These are phyloP conservation scores for Capromys pilorides DNA, from an alignment of 2,797 vertebrate species.

Conservation along the genomic window DNA sequence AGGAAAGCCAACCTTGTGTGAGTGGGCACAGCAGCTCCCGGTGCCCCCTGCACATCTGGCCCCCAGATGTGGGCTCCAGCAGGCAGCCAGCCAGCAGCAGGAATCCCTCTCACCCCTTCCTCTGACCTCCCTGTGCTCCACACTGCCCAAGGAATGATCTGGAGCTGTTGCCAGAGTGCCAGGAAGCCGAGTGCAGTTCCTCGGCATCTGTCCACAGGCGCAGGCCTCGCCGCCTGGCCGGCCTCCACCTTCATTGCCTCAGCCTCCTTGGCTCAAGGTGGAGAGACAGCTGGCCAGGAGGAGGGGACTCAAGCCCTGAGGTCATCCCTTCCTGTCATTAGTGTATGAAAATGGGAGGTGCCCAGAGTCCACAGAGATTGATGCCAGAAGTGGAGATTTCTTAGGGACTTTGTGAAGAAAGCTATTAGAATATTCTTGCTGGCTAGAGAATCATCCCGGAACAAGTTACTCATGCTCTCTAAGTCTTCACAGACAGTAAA, in stretches of 20 bases:
- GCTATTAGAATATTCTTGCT: rapidly evolving
- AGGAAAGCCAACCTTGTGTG: not conserved
- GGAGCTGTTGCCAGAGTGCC: not conserved
- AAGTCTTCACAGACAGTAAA: not conserved
- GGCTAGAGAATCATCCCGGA: rapidly evolving
- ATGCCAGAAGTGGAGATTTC: not conserved
- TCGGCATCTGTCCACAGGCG: not conserved
- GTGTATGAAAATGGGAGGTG: not conserved
- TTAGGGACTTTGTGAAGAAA: not conserved
- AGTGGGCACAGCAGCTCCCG: not conserved
- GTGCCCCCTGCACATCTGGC: conserved; percentile 1
- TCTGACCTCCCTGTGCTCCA: not conserved
- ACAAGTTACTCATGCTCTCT: rapidly evolving
- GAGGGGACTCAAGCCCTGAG: not conserved
- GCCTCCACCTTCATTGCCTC: not conserved
- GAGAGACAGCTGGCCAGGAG: not conserved
- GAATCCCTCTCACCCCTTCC: not conserved
- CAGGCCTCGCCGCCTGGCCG: too few relatives aligned
- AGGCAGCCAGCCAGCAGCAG: not conserved
- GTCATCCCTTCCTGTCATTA: not conserved
- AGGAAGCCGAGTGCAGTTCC: not conserved
- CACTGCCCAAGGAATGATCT: not conserved
- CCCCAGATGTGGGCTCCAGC: conserved; percentile 50
- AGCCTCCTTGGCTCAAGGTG: not conserved
- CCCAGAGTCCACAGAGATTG: not conserved